Percentiles rank a stretch among this genome's conserved stretches.
Conservation (phyloP, 2,797 vertebrate genomes). For the Myotis myotis region DNA sequence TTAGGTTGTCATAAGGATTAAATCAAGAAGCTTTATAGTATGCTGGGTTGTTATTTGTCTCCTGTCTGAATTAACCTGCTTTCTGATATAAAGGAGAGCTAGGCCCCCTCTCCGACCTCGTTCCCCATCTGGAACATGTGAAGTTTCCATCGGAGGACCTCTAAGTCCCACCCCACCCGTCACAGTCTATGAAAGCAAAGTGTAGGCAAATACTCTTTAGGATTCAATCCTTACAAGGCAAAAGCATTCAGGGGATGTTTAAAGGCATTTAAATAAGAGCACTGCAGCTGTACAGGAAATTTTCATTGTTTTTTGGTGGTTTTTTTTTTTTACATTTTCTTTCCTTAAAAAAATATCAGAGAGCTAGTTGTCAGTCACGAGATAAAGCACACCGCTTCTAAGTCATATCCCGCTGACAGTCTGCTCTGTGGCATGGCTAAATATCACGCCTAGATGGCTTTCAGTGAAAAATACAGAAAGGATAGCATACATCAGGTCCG, state of each 20-base stretch:
- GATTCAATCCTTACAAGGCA: background rate
- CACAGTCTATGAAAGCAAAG: background rate
- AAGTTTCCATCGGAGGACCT: background rate
- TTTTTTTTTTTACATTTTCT: slow-evolving; percentile 3
- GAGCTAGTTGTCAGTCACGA: slow-evolving; percentile 9
- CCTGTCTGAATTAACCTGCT: background rate
- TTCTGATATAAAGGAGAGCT: background rate
- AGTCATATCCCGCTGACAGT: background rate
- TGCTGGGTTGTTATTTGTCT: background rate
- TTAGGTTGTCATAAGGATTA: background rate
- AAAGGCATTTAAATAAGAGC: slow-evolving; percentile 19
- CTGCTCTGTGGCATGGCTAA: slow-evolving; percentile 28
- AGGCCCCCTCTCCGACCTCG: background rate
- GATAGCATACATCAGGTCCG: background rate
- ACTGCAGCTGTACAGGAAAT: slow-evolving; percentile 1
- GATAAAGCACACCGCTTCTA: background rate
- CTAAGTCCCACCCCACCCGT: background rate
- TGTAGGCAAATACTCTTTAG: background rate
- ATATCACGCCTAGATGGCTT: slow-evolving; percentile 14
- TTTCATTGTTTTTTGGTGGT: background rate
- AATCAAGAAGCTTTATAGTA: background rate
- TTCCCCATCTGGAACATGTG: background rate
- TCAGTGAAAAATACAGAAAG: background rate
- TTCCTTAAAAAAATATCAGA: background rate
- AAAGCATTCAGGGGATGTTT: background rate